These are phyloP conservation scores for Drosophila kurseongensis DNA, from an alignment of 1,140 invertebrate species.

Conservation along the genomic window DNA sequence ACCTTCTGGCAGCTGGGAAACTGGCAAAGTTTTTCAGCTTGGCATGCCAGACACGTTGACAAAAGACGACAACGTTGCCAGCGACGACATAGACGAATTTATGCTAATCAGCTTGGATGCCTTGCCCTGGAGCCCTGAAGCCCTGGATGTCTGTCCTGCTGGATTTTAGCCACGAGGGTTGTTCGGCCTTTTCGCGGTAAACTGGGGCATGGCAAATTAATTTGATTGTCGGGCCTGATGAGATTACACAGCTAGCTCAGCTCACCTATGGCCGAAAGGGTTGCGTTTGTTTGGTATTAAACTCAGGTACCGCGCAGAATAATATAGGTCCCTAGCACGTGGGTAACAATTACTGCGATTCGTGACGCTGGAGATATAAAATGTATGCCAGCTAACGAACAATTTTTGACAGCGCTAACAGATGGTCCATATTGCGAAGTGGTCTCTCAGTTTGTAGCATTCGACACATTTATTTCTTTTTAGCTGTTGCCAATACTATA, in stretches of 20 bases:
- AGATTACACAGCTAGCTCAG: conserved; percentile 36
- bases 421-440: background rate
- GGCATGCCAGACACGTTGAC: conserved; percentile 81
- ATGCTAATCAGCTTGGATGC: conserved; percentile 79
- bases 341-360: conserved; percentile 24
- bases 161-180: conserved; percentile 45
- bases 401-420: background rate
- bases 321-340: conserved; percentile 1
- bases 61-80: conserved; percentile 76
- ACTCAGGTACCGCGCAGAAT: background rate
- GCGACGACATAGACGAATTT: conserved; percentile 79
- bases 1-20: conserved; percentile 13
- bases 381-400: background rate
- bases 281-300: conserved; percentile 6
- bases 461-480: too few species aligned
- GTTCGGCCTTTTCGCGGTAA: conserved; percentile 42
- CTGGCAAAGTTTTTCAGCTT: conserved; percentile 68
- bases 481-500: too few species aligned
- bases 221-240: conserved; percentile 51
- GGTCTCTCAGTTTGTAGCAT: too few species aligned
- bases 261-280: conserved; percentile 25
- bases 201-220: conserved; percentile 53
- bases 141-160: conserved; percentile 19
- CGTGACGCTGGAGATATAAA: conserved; percentile 1
- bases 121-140: conserved; percentile 20